Conservation (phyloP, 2,888 invertebrate species). For the Cataglyphis albicans region DNA sequence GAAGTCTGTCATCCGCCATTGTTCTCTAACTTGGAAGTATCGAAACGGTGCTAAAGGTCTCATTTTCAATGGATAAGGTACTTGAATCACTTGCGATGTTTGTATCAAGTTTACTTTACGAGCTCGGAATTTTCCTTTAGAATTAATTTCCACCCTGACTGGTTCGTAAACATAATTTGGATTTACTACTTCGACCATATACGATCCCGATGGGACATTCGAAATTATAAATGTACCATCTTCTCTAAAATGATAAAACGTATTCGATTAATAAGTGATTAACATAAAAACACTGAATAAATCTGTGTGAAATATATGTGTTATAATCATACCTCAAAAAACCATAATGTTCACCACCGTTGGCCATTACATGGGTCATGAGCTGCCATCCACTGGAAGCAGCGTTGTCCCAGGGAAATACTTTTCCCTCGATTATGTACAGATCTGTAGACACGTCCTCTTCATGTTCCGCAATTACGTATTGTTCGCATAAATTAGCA, state of each 20-base stretch:
- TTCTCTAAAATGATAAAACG: constrained; percentile 88
- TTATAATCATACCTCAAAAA: constrained; percentile 89
- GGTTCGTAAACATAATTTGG: constrained; percentile 97
- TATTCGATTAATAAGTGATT: neutral
- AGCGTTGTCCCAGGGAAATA: constrained; percentile 90
- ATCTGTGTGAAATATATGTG: neutral
- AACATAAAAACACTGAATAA: neutral
- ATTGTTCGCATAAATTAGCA: constrained; percentile 52
- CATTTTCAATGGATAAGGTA: constrained; percentile 97
- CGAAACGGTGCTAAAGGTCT: constrained; percentile 93
- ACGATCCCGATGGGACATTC: constrained; percentile 96
- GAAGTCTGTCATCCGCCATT: constrained; percentile 98
- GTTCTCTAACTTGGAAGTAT: constrained; percentile 97
- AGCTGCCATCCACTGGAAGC: constrained; percentile 91
- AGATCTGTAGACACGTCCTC: constrained; percentile 87
- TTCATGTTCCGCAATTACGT: constrained; percentile 82
- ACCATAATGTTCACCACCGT: constrained; percentile 95
- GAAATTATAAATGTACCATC: constrained; percentile 96
- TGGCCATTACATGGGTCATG: constrained; percentile 92
- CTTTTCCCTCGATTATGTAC: constrained; percentile 93
- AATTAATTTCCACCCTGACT: constrained; percentile 97
- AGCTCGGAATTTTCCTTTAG: constrained; percentile 98
- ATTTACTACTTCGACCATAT: constrained; percentile 96
- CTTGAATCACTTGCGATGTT: constrained; percentile 95
- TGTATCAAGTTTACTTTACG: constrained; percentile 97